Base-by-base conservation (phyloP, 1,140 invertebrate species). In the Eriosoma lanigerum region DNA sequence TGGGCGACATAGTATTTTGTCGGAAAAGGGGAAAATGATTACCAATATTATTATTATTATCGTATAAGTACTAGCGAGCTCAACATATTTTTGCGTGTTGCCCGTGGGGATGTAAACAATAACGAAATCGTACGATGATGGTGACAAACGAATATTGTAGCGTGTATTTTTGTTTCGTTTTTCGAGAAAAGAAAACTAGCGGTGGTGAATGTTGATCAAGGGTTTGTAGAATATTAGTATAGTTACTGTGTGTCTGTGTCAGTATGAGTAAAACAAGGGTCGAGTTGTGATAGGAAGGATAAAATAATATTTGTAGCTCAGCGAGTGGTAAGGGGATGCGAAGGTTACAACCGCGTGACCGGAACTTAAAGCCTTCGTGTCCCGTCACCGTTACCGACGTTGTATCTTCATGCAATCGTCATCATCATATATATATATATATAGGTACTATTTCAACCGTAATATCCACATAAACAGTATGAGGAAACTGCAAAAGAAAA, bases 21-120 rank as follows among this genome's bases (percentile, higher is more conserved):
- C 75, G 75, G 44, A 58, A 58, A 76, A 78, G 75, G 75, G 75
- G 56, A 62, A 78, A 78, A 78, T 29, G 29, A 78, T 62, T 78
- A 48, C 75, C 32, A 58, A n/a, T 75, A 58, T 75, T 75, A 9
- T 66, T 29, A 32, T 73, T 52, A 54, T 75, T 58, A 32, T 60
- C 32, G 54, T 38, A 8, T 76, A 44, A 76, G 29, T 76, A 75
- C 26, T 10, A n/a, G 15, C 21, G 29, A 15, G 26, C 3, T 38
- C 32, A 29, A 72, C 68, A 72, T 52, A 72, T 72, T 72, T 72
- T 72, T 24, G 68, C 9, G 21, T 29, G 24, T 72, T 13, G 66
- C 13, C 66, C 44, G 21, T n/a, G 21, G 66, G 66, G 66, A 68
- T 24, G 66, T 24, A n/a, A 68, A 68, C 44, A 68, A 46, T 38